These are phyloP conservation scores for Aspiorhynchus laticeps DNA, from an alignment of 2,113 vertebrate species.

Conservation along the genomic window DNA sequence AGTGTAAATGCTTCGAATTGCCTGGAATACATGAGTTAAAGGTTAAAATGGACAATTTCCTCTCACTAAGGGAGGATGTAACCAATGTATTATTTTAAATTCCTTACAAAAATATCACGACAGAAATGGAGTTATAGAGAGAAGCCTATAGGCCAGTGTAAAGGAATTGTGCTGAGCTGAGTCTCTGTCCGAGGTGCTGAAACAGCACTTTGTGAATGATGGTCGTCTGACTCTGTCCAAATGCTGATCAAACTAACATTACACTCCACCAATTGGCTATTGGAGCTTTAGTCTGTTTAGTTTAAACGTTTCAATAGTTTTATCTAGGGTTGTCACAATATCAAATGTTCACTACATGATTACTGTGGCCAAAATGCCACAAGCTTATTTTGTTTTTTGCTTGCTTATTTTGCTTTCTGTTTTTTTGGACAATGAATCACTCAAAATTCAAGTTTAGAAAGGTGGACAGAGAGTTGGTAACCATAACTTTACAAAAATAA, in stretches of 20 bases:
- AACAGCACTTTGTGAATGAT: constrained; percentile 33
- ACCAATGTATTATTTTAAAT: neutral
- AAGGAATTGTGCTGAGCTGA: neutral
- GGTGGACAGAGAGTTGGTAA: neutral
- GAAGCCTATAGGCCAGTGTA: neutral
- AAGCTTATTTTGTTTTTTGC: too few relatives aligned
- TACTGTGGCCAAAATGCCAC: neutral
- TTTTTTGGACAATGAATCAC: too few relatives aligned
- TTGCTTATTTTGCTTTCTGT: too few relatives aligned
- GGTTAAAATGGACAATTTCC: constrained; percentile 31
- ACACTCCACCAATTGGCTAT: constrained; percentile 5
- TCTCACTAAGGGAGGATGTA: neutral
- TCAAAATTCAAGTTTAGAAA: neutral
- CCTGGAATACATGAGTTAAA: constrained; percentile 27
- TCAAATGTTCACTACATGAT: neutral
- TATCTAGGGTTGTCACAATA: neutral
- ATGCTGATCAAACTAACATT: constrained; percentile 34
- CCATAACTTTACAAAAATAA: neutral
- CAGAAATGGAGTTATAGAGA: neutral
- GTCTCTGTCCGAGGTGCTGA: constrained; percentile 45
- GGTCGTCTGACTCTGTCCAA: constrained; percentile 39
- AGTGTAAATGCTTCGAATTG: neutral
- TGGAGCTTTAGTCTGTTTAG: constrained; percentile 1
- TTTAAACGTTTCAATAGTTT: neutral
- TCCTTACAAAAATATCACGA: neutral